Conservation (phyloP, 2,888 invertebrate species). For the Acleris literana region DNA sequence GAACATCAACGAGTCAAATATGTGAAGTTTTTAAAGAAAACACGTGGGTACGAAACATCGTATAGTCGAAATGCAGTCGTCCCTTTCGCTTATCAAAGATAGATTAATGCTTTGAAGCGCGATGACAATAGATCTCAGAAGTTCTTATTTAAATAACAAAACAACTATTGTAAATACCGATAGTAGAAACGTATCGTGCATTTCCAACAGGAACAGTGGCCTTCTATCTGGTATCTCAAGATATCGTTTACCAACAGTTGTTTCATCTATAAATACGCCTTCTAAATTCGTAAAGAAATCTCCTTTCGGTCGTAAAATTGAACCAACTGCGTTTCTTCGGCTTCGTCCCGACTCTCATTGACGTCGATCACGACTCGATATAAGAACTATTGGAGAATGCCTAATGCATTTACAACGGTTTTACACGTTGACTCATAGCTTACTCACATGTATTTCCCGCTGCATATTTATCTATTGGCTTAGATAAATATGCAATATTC, state of each 20-base stretch:
- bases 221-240: slow-evolving; percentile 3
- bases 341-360: slow-evolving; percentile 12
- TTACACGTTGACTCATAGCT: not conserved
- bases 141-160: too few species aligned
- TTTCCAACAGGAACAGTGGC: not conserved
- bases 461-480: not conserved
- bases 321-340: slow-evolving; percentile 29
- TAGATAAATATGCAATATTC: not conserved
- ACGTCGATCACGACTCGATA: slow-evolving; percentile 10
- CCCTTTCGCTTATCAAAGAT: too few species aligned
- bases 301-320: slow-evolving; percentile 33
- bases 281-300: slow-evolving; percentile 33
- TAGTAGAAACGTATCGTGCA: too few species aligned
- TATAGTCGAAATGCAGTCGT: too few species aligned
- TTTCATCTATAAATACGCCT: slow-evolving; percentile 27
- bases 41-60: too few species aligned
- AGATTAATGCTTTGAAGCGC: too few species aligned
- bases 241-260: slow-evolving; percentile 26
- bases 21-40: too few species aligned
- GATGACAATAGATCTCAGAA: too few species aligned
- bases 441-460: not conserved
- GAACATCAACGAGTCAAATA: too few species aligned
- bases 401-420: too few species aligned
- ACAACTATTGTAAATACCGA: too few species aligned
- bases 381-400: not conserved